These are phyloP conservation scores for Sinelater perroti DNA, from an alignment of 2,888 invertebrate genomes.

Conservation along the genomic window DNA sequence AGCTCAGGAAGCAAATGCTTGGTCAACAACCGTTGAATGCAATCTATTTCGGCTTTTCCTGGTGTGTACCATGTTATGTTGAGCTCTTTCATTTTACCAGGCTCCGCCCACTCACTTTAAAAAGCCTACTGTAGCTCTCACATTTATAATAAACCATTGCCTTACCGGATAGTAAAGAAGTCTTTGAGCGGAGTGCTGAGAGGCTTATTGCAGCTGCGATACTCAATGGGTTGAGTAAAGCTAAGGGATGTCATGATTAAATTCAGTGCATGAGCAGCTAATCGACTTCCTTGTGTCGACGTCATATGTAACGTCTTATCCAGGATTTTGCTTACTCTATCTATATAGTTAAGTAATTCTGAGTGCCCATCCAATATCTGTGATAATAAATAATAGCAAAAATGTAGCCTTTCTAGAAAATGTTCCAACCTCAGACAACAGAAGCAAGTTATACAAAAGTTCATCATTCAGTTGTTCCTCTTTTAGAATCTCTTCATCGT, in stretches of 20 bases:
- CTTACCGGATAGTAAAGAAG: slow-evolving; percentile 73
- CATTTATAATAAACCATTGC: not conserved
- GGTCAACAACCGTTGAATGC: slow-evolving; percentile 71
- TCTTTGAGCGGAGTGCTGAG: slow-evolving; percentile 72
- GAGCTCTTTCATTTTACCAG: slow-evolving; percentile 71
- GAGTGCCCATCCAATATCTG: slow-evolving; percentile 72
- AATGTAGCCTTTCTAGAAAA: not conserved
- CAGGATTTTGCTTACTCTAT: slow-evolving; percentile 71
- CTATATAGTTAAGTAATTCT: slow-evolving; percentile 72
- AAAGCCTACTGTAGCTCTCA: not conserved
- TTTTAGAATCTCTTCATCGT: slow-evolving; percentile 72
- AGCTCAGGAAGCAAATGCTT: slow-evolving; percentile 74
- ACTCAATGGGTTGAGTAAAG: slow-evolving; percentile 69
- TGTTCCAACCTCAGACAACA: slow-evolving; percentile 71
- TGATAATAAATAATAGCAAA: slow-evolving; percentile 13
- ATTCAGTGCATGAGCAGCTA: slow-evolving; percentile 70
- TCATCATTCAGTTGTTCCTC: slow-evolving; percentile 83
- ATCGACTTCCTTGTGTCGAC: slow-evolving; percentile 71
- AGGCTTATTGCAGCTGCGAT: slow-evolving; percentile 68
- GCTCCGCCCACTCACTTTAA: slow-evolving; percentile 79
- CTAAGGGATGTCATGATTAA: slow-evolving; percentile 69
- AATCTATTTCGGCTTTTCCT: slow-evolving; percentile 71
- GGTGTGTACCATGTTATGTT: slow-evolving; percentile 83
- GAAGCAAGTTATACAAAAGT: slow-evolving; percentile 77
- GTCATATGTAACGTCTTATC: slow-evolving; percentile 75